Conservation (phyloP, 2,113 vertebrate genomes). For the Psittacus erithacus region DNA sequence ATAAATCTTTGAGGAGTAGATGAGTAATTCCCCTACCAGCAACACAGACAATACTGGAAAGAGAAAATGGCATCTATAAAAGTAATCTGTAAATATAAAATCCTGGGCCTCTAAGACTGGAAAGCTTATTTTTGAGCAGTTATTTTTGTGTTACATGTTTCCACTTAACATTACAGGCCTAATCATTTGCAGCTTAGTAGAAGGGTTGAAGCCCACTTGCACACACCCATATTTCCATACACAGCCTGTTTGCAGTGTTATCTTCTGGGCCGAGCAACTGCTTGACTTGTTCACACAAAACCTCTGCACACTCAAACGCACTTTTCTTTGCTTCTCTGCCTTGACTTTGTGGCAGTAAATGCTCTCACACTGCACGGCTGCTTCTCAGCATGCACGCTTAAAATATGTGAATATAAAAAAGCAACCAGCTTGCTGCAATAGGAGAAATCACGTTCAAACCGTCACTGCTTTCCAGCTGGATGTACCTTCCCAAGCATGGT, state of each 20-base stretch:
- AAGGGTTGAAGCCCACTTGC: background rate
- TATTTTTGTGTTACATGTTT: background rate
- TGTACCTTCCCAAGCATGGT: background rate
- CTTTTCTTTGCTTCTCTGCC: background rate
- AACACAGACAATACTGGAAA: background rate
- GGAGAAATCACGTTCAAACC: background rate
- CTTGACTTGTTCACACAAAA: background rate
- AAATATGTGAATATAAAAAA: background rate
- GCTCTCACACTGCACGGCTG: background rate
- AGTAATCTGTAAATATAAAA: background rate
- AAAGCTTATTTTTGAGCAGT: conserved; percentile 18
- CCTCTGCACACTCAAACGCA: background rate
- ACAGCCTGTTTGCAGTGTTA: background rate
- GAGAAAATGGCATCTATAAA: background rate
- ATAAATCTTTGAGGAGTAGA: background rate
- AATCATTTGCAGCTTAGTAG: background rate
- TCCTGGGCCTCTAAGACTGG: background rate
- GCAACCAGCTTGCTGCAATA: background rate
- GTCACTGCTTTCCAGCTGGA: background rate
- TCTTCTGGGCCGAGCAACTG: background rate
- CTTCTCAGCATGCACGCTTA: background rate
- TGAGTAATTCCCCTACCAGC: background rate
- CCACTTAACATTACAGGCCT: background rate
- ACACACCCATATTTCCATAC: background rate
- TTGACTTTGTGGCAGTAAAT: background rate